Percentiles rank a stretch among this genome's conserved stretches.
Evolutionary conservation across 2,797 vertebrate species (phyloP).

Genomic region (Myoxocephalus aenaeus): DNA sequence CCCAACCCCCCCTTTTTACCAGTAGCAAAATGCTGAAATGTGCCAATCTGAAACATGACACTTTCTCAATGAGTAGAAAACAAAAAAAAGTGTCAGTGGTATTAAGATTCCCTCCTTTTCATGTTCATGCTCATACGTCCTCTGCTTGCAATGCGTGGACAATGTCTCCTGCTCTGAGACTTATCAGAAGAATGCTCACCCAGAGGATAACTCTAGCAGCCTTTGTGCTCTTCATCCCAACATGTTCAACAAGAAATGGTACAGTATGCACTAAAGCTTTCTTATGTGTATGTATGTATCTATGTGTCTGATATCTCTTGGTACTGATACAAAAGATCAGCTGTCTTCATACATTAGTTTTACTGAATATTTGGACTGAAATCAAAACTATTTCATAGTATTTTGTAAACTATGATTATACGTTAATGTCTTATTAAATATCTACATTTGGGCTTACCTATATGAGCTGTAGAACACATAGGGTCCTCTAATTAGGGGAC

Average conservation of each 20-base stretch:
- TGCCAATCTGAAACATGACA: slow-evolving; percentile 76
- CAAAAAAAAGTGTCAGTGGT: slow-evolving; percentile 49
- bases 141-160: slow-evolving; percentile 68
- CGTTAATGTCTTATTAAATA: not conserved
- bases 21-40: slow-evolving; percentile 66
- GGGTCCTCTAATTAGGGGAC: too few relatives aligned
- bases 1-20: slow-evolving; percentile 38
- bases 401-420: not conserved
- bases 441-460: not conserved
- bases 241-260: slow-evolving; percentile 61
- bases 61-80: slow-evolving; percentile 60
- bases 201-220: slow-evolving; percentile 64
- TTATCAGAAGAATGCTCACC: slow-evolving; percentile 61
- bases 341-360: slow-evolving; percentile 2
- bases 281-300: not conserved
- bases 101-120: slow-evolving; percentile 71
- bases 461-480: too few relatives aligned
- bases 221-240: slow-evolving; percentile 65
- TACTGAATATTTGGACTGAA: not conserved
- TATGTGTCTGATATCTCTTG: not conserved
- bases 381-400: not conserved
- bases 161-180: slow-evolving; percentile 56
- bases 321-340: not conserved
- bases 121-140: slow-evolving; percentile 62
- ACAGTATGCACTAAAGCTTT: slow-evolving; percentile 53